Evolutionary conservation across 2,113 vertebrate genomes (phyloP).

Genomic region (Anarrhichthys ocellatus): DNA sequence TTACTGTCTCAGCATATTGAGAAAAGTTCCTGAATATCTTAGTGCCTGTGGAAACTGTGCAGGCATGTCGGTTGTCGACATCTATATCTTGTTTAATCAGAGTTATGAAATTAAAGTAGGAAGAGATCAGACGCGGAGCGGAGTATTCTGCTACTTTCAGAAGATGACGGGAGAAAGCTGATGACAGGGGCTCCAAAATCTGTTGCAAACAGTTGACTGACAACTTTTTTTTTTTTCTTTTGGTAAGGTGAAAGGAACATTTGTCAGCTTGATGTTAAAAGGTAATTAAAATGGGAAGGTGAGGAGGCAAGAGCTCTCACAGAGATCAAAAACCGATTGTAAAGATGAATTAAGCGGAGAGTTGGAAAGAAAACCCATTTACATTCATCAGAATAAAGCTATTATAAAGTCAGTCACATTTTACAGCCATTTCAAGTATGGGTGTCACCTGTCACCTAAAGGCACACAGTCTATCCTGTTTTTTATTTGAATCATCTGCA

Average conservation of each 20-base stretch:
- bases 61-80: slow-evolving; percentile 53
- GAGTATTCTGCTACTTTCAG: slow-evolving; percentile 36
- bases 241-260: slow-evolving; percentile 43
- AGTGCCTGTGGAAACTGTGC: neutral
- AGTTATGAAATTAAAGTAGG: slow-evolving; percentile 53
- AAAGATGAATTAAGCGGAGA: slow-evolving; percentile 54
- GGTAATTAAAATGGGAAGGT: slow-evolving; percentile 55
- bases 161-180: slow-evolving; percentile 50
- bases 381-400: slow-evolving; percentile 38
- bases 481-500: neutral
- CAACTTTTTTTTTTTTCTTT: slow-evolving; percentile 24
- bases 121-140: slow-evolving; percentile 45
- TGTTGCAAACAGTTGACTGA: slow-evolving; percentile 33
- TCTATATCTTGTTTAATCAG: slow-evolving; percentile 54
- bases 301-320: slow-evolving; percentile 32
- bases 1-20: slow-evolving; percentile 8
- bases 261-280: slow-evolving; percentile 50
- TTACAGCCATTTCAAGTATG: slow-evolving; percentile 19
- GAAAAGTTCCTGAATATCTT: slow-evolving; percentile 18
- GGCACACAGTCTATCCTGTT: slow-evolving; percentile 8
- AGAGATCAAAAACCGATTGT: slow-evolving; percentile 37
- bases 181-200: slow-evolving; percentile 49
- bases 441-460: slow-evolving; percentile 35
- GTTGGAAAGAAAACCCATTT: slow-evolving; percentile 3
- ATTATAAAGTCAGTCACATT: slow-evolving; percentile 30